phyloP scores from a whole-genome alignment of 1,140 invertebrate species.

The Panagrolaimus sp. region DNA sequence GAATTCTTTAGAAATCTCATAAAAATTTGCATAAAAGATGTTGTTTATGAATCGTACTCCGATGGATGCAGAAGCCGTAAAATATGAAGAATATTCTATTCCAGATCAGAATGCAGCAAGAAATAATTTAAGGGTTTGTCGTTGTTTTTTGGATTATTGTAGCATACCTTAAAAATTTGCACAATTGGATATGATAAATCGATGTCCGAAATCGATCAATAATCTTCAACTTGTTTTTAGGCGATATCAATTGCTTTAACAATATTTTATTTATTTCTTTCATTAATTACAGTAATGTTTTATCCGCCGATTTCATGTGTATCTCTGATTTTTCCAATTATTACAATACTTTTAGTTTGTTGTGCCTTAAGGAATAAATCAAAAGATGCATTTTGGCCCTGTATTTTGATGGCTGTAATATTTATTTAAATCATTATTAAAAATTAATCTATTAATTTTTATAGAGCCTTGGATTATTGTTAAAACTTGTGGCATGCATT shows the following conservation, averaged over 20 bases:
- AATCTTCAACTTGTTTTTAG: too few species aligned
- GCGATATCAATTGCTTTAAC: constrained; percentile 7
- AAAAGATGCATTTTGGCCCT: constrained; percentile 8
- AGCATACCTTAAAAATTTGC: too few species aligned
- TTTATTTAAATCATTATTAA: not conserved
- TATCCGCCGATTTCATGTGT: not conserved
- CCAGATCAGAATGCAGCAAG: constrained; percentile 13
- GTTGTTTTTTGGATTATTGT: not conserved
- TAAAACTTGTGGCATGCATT: constrained; percentile 11
- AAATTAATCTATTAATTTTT: not conserved
- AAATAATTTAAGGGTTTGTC: constrained; percentile 5
- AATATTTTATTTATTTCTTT: not conserved
- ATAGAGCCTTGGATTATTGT: constrained; percentile 1
- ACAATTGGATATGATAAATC: too few species aligned
- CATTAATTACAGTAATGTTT: not conserved
- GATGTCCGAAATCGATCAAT: too few species aligned
- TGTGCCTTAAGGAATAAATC: not conserved
- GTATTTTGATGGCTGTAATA: constrained; percentile 10
- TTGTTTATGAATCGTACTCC: constrained; percentile 16
- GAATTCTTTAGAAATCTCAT: too few species aligned
- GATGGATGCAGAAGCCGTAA: not conserved
- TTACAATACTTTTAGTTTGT: not conserved
- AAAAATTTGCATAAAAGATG: not conserved
- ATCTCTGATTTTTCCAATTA: not conserved
- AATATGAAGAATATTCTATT: not conserved